A percentile compares a stretch with the other conserved stretches of the same genome.
phyloP scores from a whole-genome alignment of 2,888 invertebrate genomes.

The Zele albiditarsus region DNA sequence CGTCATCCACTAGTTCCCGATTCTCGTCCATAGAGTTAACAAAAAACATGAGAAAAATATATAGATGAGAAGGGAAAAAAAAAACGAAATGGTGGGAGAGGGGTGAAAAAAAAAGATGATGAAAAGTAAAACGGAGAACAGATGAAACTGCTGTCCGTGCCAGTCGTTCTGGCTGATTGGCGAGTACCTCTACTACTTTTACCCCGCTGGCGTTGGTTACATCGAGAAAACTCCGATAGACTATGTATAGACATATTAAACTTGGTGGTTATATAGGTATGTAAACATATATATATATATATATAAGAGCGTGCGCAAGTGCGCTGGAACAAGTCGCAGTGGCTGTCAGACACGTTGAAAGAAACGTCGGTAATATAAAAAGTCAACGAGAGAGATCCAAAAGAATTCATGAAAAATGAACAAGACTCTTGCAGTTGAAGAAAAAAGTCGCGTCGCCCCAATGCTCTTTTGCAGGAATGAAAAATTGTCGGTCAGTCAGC shows the following conservation, averaged over 20 bases:
- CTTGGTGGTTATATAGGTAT: not conserved
- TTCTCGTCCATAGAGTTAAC: not conserved
- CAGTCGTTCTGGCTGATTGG: constrained; percentile 12
- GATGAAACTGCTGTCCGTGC: constrained; percentile 16
- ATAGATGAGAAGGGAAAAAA: not conserved
- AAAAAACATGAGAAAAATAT: constrained; percentile 1
- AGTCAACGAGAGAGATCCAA: constrained; percentile 12
- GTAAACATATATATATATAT: not conserved
- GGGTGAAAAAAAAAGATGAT: constrained; percentile 36
- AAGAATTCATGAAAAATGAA: constrained; percentile 18
- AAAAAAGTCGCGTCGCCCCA: not conserved
- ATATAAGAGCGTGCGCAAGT: not conserved
- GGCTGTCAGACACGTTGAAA: constrained; percentile 18
- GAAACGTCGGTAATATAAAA: constrained; percentile 12
- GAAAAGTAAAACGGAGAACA: not conserved
- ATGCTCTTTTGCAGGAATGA: constrained; percentile 8
- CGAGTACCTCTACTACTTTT: constrained; percentile 9
- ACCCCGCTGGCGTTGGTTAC: constrained; percentile 13
- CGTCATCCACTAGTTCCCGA: not conserved
- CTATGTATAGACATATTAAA: not conserved
- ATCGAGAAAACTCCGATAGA: not conserved
- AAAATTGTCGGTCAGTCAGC: constrained; percentile 9
- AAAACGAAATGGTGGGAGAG: too few species aligned
- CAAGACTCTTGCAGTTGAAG: constrained; percentile 5
- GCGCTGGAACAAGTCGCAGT: constrained; percentile 13